Conservation (phyloP, 2,797 vertebrate species). For the Etheostoma nigrum region DNA sequence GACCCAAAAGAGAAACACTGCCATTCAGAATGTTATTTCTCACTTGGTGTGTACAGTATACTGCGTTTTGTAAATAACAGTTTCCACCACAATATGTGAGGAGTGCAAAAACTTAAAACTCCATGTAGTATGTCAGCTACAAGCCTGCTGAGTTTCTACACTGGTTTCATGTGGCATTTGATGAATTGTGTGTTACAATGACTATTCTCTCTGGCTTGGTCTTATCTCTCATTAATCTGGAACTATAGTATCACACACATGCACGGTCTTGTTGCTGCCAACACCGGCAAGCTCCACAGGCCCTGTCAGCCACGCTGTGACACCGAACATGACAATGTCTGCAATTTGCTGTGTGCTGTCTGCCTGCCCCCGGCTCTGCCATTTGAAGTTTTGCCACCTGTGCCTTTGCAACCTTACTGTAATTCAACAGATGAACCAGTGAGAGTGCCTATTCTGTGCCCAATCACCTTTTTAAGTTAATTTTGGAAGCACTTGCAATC, state of each 20-base stretch:
- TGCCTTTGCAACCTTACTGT: slow-evolving; percentile 64
- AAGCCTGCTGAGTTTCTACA: slow-evolving; percentile 19
- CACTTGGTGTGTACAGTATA: not conserved
- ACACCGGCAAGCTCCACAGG: slow-evolving; percentile 62
- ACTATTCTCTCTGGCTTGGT: slow-evolving; percentile 62
- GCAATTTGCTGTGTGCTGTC: slow-evolving; percentile 80
- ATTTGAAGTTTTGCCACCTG: slow-evolving; percentile 81
- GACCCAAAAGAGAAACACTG: slow-evolving; percentile 25
- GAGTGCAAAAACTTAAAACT: slow-evolving; percentile 9
- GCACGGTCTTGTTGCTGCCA: slow-evolving; percentile 69
- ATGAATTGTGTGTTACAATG: slow-evolving; percentile 41
- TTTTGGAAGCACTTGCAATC: slow-evolving; percentile 74
- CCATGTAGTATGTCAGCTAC: slow-evolving; percentile 20
- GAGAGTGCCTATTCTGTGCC: slow-evolving; percentile 55
- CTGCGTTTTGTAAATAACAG: not conserved
- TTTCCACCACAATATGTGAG: slow-evolving; percentile 3
- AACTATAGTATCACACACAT: slow-evolving; percentile 68
- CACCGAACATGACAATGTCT: slow-evolving; percentile 81
- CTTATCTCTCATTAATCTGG: slow-evolving; percentile 77
- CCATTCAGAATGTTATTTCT: slow-evolving; percentile 20
- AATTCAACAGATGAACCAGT: slow-evolving; percentile 69
- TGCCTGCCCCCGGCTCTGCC: slow-evolving; percentile 73
- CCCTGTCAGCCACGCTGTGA: slow-evolving; percentile 77
- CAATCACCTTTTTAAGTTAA: slow-evolving; percentile 74
- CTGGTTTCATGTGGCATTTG: slow-evolving; percentile 39